A percentile compares a stretch with the other conserved stretches of the same genome.
phyloP scores from a whole-genome alignment of 1,140 invertebrate species.

The Platorchestia sp. region DNA sequence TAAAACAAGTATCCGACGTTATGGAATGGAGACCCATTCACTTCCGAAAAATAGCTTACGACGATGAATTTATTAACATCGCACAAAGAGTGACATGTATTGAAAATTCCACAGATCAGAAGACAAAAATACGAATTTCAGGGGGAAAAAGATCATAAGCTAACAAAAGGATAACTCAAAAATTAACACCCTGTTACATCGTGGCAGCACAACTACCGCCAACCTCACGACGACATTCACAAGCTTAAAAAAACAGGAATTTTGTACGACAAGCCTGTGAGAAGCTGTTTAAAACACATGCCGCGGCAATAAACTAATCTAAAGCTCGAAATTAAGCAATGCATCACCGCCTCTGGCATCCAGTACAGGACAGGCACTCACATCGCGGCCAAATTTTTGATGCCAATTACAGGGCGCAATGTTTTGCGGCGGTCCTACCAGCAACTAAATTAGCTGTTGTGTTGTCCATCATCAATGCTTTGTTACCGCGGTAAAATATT shows the following conservation, averaged over 20 bases:
- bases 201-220: background rate
- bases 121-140: background rate
- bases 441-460: background rate
- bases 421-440: background rate
- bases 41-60: background rate
- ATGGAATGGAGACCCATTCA: background rate
- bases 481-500: background rate
- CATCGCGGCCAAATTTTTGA: background rate
- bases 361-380: background rate
- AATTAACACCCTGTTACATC: background rate
- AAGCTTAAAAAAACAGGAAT: background rate
- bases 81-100: background rate
- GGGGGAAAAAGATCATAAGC: no score
- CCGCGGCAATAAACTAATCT: slow-evolving; percentile 33
- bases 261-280: background rate
- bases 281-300: background rate
- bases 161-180: background rate
- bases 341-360: background rate
- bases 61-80: background rate
- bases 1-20: background rate
- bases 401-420: background rate
- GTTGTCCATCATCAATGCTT: background rate
- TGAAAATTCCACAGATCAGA: background rate
- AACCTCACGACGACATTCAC: background rate
- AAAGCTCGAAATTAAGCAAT: slow-evolving; percentile 34